Conservation (phyloP, 2,888 invertebrate species). For the Platycnemis pennipes region DNA sequence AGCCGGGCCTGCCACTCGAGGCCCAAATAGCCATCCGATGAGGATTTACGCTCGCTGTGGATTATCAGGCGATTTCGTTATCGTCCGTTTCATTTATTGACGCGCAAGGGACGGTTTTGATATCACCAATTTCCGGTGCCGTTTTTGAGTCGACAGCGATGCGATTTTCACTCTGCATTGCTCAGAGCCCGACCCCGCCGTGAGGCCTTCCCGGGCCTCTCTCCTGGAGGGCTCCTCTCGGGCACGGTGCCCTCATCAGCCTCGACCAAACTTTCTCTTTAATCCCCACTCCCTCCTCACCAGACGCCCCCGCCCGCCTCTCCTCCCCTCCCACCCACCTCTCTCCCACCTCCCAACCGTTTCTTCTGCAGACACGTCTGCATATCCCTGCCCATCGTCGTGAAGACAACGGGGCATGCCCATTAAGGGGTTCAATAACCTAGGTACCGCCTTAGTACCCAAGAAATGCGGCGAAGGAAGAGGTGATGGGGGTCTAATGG, state of each 20-base stretch:
- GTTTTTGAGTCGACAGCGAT: no score
- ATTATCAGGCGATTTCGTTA: no score
- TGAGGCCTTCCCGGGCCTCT: background rate
- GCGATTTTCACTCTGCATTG: background rate
- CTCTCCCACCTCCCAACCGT: background rate
- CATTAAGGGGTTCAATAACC: background rate
- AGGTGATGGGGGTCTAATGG: background rate
- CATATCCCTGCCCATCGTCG: background rate
- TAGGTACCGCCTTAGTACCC: background rate
- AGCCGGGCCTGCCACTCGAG: no score
- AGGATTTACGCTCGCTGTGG: no score
- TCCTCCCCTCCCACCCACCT: background rate
- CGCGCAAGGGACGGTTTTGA: no score
- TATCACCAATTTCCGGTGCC: no score
- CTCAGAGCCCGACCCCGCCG: background rate
- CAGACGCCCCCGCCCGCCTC: background rate
- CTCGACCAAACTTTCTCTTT: conserved; percentile 12
- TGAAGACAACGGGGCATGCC: background rate
- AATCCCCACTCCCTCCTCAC: background rate
- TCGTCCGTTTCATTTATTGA: no score
- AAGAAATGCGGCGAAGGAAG: background rate
- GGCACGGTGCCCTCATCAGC: background rate
- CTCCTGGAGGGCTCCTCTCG: background rate
- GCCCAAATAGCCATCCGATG: no score
- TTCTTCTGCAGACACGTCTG: background rate